Evolutionary conservation across 2,888 invertebrate genomes (phyloP).

Genomic region (Pyralis farinalis): DNA sequence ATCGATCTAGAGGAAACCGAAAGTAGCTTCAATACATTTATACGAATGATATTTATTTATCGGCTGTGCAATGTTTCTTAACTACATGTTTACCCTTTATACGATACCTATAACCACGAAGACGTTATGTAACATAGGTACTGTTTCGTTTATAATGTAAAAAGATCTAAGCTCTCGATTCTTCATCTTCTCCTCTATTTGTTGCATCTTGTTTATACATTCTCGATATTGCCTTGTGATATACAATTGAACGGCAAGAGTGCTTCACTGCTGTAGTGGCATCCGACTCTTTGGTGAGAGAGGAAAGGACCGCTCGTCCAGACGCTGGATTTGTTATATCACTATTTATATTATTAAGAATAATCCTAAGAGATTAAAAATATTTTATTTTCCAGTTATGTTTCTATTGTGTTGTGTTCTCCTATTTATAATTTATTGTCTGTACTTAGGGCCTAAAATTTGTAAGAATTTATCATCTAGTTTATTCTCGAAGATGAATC

Average conservation of each 20-base stretch:
- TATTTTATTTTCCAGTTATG: slow-evolving; percentile 37
- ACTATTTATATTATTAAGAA: slow-evolving; percentile 23
- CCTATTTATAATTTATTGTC: slow-evolving; percentile 45
- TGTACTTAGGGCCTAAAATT: slow-evolving; percentile 67
- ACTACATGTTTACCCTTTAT: slow-evolving; percentile 1
- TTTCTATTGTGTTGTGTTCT: slow-evolving; percentile 37
- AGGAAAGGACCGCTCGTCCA: too few species aligned
- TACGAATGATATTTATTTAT: slow-evolving; percentile 32
- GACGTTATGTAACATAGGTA: not conserved
- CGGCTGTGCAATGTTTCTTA: slow-evolving; percentile 42
- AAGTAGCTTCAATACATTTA: slow-evolving; percentile 20
- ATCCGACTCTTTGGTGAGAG: too few species aligned
- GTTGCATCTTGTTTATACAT: slow-evolving; percentile 17
- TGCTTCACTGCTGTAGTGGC: too few species aligned
- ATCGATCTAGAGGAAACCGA: slow-evolving; percentile 25
- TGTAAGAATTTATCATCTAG: slow-evolving; percentile 45
- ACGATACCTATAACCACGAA: not conserved
- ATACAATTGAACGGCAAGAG: slow-evolving; percentile 29
- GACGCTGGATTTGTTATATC: slow-evolving; percentile 5
- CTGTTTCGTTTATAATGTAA: not conserved
- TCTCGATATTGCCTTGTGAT: slow-evolving; percentile 43
- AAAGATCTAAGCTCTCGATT: slow-evolving; percentile 1
- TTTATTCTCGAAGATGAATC: slow-evolving; percentile 43
- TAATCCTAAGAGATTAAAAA: slow-evolving; percentile 37
- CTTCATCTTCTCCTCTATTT: slow-evolving; percentile 1